Conservation (phyloP, 2,888 invertebrate species). For the Oeneis ivallda region DNA sequence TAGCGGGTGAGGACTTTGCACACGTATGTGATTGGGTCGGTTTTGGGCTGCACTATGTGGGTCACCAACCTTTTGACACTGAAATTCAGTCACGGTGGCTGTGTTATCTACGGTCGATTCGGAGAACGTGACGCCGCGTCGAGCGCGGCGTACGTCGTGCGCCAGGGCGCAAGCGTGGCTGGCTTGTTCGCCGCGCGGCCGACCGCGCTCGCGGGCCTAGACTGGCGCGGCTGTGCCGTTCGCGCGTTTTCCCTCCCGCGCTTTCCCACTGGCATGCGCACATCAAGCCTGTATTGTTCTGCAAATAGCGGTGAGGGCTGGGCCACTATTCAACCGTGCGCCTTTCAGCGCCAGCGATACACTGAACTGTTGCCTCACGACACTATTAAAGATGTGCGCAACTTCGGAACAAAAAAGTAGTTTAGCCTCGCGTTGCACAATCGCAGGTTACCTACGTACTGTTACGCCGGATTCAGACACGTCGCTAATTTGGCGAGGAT, state of each 20-base stretch:
- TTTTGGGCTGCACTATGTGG: conserved; percentile 59
- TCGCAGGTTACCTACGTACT: conserved; percentile 12
- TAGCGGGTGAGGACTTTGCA: conserved; percentile 48
- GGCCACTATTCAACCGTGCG: conserved; percentile 64
- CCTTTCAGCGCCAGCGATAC: conserved; percentile 54
- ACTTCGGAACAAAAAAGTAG: conserved; percentile 29
- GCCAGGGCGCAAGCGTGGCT: conserved; percentile 75
- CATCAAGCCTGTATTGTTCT: conserved; percentile 79
- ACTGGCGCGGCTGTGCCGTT: conserved; percentile 62
- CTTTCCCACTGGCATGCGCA: conserved; percentile 70
- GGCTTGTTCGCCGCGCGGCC: conserved; percentile 73
- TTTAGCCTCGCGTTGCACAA: conserved; percentile 31
- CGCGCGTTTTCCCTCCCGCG: conserved; percentile 74
- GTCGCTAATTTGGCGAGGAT: conserved; percentile 11
- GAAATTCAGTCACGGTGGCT: conserved; percentile 73
- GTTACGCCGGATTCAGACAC: conserved; percentile 9
- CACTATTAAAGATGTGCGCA: conserved; percentile 49
- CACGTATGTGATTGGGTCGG: conserved; percentile 50
- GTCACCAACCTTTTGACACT: conserved; percentile 81
- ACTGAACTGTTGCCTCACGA: conserved; percentile 56
- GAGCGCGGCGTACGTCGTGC: conserved; percentile 72
- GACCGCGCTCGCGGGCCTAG: conserved; percentile 72
- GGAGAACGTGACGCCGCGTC: conserved; percentile 77
- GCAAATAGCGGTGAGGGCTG: conserved; percentile 76
- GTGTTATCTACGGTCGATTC: conserved; percentile 75